Conservation (phyloP, 2,888 invertebrate species). For the Drosophila barbarae region DNA sequence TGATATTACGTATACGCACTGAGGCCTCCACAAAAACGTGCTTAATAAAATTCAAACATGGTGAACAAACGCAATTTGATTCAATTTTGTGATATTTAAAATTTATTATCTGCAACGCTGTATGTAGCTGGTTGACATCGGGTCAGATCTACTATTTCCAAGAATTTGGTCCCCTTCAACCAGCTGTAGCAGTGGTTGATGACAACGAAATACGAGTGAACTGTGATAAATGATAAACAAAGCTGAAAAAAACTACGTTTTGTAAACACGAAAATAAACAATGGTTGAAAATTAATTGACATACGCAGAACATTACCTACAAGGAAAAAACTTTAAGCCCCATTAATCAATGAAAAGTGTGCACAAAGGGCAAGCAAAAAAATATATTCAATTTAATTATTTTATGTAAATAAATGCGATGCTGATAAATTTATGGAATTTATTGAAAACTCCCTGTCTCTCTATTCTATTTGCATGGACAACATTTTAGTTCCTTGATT, state of each 20-base stretch:
- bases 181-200: conserved; percentile 84
- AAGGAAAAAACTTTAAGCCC: not conserved
- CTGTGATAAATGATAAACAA: conserved; percentile 6
- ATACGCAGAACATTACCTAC: not conserved
- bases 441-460: not conserved
- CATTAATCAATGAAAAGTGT: conserved; percentile 2
- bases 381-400: conserved; percentile 2
- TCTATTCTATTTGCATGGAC: not conserved
- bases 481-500: conserved; percentile 11
- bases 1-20: conserved; percentile 28
- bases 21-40: conserved; percentile 34
- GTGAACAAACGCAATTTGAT: conserved; percentile 44
- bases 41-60: conserved; percentile 67
- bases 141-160: conserved; percentile 83
- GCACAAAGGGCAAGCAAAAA: not conserved
- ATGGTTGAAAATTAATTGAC: conserved; percentile 14
- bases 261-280: conserved; percentile 4
- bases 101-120: conserved; percentile 78
- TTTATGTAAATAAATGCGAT: not conserved
- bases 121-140: conserved; percentile 85
- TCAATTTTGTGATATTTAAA: conserved; percentile 45
- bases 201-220: conserved; percentile 62
- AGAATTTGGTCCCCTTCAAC: conserved; percentile 89
- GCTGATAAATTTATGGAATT: not conserved
- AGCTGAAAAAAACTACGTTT: not conserved